Evolutionary conservation across 2,797 vertebrate genomes (phyloP), one percentile per base, ranked within the genome.

Genomic region (Lindbergichthys nudifrons): DNA sequence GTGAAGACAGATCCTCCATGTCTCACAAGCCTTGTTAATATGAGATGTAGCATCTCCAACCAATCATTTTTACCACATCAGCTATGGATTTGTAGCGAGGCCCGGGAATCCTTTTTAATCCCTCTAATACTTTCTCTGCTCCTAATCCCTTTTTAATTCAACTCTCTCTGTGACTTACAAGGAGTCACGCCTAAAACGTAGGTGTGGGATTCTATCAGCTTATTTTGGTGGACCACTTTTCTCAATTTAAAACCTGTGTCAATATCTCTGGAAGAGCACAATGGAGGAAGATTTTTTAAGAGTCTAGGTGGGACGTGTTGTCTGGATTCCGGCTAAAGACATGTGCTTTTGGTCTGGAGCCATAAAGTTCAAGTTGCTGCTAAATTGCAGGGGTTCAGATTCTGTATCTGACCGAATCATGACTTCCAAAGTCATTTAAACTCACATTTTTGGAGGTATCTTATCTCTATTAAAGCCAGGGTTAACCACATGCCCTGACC

Each of bases 131-230:
- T 70, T 82, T 77, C 54, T 73, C 75, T 42, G 61, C 73, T 77
- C 69, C 65, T 90, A 89, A 88, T 91, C 90, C 84, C 73, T 88
- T 85, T 88, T 85, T 85, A 88, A 88, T 90, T 88, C 73, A 83
- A 76, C 82, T 87, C 82, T 81, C 73, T 81, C 70, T 62, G 73
- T 76, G 80, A 88, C 26, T 87, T 81, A 79, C 73, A 73, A 85
- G 70, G 75, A 86, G 77, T 73, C 75, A 61, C 54, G 57, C 62
- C 73, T 60, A 56, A 83, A 81, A 81, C 68, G 47, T 65, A 62
- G 39, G 65, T 45, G 12, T 32, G 52, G 66, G 52, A 82, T 80
- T 81, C 53, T 56, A 77, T 85, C 71, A 68, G 56, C 61, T 75
- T 82, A 79, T 45, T 83, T 53, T 59, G 60, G 51, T 26, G 18